A percentile compares a stretch with the other conserved stretches of the same genome.
Conservation (phyloP, 2,113 vertebrate genomes). For the Merops nubicus region DNA sequence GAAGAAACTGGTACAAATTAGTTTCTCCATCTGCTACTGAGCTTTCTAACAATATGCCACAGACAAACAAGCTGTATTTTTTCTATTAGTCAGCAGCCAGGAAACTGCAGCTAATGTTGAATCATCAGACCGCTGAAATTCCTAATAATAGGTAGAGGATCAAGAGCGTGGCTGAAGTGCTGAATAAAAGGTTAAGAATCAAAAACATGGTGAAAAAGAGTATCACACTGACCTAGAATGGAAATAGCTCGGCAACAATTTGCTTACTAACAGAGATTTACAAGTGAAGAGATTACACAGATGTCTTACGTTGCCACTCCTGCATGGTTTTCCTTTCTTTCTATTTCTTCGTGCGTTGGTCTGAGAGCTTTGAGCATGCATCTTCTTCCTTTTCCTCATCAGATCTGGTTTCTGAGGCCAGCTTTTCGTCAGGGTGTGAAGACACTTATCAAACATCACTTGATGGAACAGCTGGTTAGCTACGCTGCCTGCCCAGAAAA, state of each 20-base stretch:
- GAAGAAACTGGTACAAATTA: background rate
- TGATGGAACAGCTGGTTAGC: constrained; percentile 88
- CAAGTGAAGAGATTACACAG: background rate
- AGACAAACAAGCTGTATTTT: background rate
- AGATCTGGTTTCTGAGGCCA: constrained; percentile 80
- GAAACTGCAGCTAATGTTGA: background rate
- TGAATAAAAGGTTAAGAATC: background rate
- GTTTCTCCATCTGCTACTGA: background rate
- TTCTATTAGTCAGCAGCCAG: background rate
- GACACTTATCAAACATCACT: constrained; percentile 88
- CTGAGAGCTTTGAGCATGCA: constrained; percentile 65
- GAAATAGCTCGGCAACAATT: background rate
- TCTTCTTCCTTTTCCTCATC: constrained; percentile 89
- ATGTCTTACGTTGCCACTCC: constrained; percentile 75
- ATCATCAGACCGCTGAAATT: background rate
- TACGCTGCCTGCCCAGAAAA: constrained; percentile 83
- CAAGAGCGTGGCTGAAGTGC: background rate
- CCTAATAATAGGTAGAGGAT: background rate
- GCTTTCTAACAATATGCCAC: background rate
- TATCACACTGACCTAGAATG: background rate
- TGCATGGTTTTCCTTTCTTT: constrained; percentile 78
- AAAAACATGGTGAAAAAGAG: background rate
- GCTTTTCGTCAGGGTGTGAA: constrained; percentile 81
- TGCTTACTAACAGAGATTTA: background rate
- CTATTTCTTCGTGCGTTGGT: constrained; percentile 46